Percentiles rank a stretch among this genome's conserved stretches.
phyloP scores from a whole-genome alignment of 1,140 invertebrate species.

The Ceratosolen solmsi region DNA sequence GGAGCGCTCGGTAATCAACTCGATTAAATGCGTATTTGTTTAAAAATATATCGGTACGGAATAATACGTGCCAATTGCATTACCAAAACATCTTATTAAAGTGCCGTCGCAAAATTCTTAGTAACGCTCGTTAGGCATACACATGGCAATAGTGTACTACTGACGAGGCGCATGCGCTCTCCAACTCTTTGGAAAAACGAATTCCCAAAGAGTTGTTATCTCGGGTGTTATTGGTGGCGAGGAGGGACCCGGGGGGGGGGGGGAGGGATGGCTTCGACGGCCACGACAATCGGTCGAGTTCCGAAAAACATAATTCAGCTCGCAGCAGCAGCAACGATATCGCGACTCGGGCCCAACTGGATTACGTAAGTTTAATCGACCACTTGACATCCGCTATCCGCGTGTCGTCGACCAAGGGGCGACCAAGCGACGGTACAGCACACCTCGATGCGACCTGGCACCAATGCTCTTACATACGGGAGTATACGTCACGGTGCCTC shows the following conservation, averaged over 20 bases:
- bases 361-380: conserved; percentile 69
- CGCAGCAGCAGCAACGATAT: conserved; percentile 52
- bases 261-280: background rate
- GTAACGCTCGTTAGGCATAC: too few relatives aligned
- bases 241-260: too few relatives aligned
- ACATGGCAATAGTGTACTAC: too few relatives aligned
- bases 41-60: background rate
- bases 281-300: conserved; percentile 53
- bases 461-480: conserved; percentile 6
- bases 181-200: too few relatives aligned
- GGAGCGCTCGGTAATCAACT: background rate
- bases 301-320: conserved; percentile 62
- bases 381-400: conserved; percentile 58
- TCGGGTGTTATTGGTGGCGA: too few relatives aligned
- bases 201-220: too few relatives aligned
- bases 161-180: too few relatives aligned
- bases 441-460: conserved; percentile 28
- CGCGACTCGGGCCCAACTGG: background rate
- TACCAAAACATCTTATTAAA: background rate
- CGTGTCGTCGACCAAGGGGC: background rate
- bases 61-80: background rate
- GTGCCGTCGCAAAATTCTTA: too few relatives aligned
- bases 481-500: background rate
- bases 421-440: too few relatives aligned
- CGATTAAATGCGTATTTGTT: background rate